phyloP scores from a whole-genome alignment of 1,140 invertebrate species.

The Temnothorax curvispinosus region DNA sequence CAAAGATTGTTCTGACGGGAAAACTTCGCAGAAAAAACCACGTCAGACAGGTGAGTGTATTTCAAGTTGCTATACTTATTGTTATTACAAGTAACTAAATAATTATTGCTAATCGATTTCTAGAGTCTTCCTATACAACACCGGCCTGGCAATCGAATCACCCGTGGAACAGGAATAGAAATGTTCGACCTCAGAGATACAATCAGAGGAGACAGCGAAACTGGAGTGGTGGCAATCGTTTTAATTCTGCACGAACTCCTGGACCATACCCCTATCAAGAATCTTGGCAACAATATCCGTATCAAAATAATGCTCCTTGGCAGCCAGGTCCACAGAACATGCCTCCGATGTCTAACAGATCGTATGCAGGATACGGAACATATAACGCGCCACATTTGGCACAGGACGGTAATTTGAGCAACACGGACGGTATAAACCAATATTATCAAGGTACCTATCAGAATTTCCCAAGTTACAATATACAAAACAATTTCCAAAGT shows the following conservation, averaged over 20 bases:
- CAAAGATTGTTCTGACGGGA: slow-evolving; percentile 33
- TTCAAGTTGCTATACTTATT: background rate
- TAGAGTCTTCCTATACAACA: slow-evolving; percentile 48
- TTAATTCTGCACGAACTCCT: background rate
- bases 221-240: background rate
- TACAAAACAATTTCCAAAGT: slow-evolving; percentile 2
- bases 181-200: slow-evolving; percentile 37
- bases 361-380: background rate
- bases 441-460: slow-evolving; percentile 5
- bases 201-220: background rate
- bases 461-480: slow-evolving; percentile 29
- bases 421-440: background rate
- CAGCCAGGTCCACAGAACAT: background rate
- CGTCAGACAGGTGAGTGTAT: slow-evolving; percentile 55
- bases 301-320: slow-evolving; percentile 42
- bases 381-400: background rate
- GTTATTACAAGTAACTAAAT: background rate
- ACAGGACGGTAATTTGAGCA: background rate
- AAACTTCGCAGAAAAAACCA: slow-evolving; percentile 68
- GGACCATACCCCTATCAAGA: background rate
- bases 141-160: slow-evolving; percentile 76
- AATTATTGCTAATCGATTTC: slow-evolving; percentile 18
- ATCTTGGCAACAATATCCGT: slow-evolving; percentile 34
- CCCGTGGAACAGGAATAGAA: slow-evolving; percentile 77
- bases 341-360: slow-evolving; percentile 4